These are phyloP conservation scores for Thinocorus orbignyianus DNA, from an alignment of 2,113 vertebrate species.

Conservation along the genomic window DNA sequence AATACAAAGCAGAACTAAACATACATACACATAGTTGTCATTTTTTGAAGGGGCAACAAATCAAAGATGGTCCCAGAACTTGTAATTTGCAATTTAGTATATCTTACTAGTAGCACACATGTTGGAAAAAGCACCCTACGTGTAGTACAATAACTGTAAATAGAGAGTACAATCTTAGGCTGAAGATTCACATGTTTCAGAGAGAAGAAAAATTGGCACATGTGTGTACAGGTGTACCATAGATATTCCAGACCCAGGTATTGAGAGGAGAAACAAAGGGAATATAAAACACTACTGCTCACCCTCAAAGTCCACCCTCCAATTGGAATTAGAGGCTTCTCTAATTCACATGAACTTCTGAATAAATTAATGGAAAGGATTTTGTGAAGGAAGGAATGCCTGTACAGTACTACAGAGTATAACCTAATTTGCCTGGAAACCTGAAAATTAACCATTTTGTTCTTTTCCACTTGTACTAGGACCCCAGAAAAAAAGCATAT, in stretches of 20 bases:
- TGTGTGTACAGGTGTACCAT: neutral
- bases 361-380: neutral
- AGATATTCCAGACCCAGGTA: neutral
- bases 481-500: neutral
- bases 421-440: neutral
- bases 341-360: neutral
- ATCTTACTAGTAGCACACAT: too few relatives aligned
- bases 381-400: neutral
- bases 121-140: neutral
- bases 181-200: rapidly evolving
- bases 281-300: neutral
- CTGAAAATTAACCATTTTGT: neutral
- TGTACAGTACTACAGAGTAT: neutral
- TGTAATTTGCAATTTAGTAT: neutral
- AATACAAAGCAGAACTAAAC: neutral
- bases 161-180: neutral
- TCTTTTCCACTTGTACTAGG: neutral
- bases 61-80: neutral
- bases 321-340: neutral
- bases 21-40: neutral
- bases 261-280: neutral
- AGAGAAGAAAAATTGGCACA: neutral
- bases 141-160: neutral
- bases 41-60: neutral
- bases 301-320: neutral